Conservation (phyloP, 2,797 vertebrate species). For the Sebastes wilsoni region DNA sequence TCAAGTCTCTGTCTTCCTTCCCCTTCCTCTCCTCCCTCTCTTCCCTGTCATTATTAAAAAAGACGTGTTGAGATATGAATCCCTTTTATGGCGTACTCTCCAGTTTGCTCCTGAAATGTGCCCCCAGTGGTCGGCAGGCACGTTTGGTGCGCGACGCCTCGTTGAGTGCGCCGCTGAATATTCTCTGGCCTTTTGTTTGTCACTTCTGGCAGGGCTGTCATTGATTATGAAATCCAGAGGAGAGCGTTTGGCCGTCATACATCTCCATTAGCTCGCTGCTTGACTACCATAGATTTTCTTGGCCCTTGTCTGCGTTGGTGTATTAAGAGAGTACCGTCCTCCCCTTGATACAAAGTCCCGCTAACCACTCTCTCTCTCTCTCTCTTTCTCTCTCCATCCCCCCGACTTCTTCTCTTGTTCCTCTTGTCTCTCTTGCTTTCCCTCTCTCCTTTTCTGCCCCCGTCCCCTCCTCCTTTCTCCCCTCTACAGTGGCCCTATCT, state of each 20-base stretch:
- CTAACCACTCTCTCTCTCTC: constrained; percentile 74
- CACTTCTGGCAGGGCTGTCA: constrained; percentile 94
- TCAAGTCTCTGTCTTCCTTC: constrained; percentile 74
- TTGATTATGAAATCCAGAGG: constrained; percentile 99
- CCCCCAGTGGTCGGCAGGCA: constrained; percentile 86
- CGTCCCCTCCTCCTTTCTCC: constrained; percentile 25
- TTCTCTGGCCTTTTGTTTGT: constrained; percentile 93
- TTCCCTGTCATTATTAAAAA: constrained; percentile 93
- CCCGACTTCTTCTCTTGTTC: constrained; percentile 53
- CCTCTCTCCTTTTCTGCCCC: constrained; percentile 35
- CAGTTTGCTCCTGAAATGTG: constrained; percentile 90
- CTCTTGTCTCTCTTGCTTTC: constrained; percentile 47
- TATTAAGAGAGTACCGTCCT: constrained; percentile 91
- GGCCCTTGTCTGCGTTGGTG: constrained; percentile 94
- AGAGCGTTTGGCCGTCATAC: constrained; percentile 98
- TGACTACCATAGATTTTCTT: constrained; percentile 99
- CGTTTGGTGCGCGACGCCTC: constrained; percentile 48
- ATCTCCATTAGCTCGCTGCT: constrained; percentile 98
- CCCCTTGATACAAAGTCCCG: constrained; percentile 93
- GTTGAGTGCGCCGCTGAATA: constrained; percentile 85
- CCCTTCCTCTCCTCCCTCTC: constrained; percentile 80
- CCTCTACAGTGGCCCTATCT: constrained; percentile 76
- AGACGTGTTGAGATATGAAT: constrained; percentile 95
- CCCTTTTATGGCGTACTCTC: constrained; percentile 90
- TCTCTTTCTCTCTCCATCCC: constrained; percentile 3